Base-by-base conservation (phyloP, 2,888 invertebrate genomes). In the Criorhina ranunculi region DNA sequence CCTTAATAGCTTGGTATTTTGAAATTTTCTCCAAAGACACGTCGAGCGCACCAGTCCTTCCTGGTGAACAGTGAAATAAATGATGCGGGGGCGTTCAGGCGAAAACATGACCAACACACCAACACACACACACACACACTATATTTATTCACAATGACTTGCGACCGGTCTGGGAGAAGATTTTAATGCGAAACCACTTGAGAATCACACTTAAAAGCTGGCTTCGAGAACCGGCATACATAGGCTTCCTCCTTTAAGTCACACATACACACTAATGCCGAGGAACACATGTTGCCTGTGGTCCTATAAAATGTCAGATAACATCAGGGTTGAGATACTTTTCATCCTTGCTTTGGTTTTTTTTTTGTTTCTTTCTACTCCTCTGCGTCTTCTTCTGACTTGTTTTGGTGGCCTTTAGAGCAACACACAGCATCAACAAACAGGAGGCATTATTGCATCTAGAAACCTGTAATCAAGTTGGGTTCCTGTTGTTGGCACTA, bases 391-490 rank as follows among this genome's bases (percentile, higher is more conserved):
- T 11, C 33, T 2, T 33, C 9, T 59, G 46, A 8, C 6, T 29
- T 42, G 33, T 42, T 17, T 17, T 62, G 42, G 17, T 37, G 51
- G 76, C 77, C 33, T 73, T 7, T 4, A 72, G 64, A 49, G 78
- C 76, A 70, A 57, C n/a, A n/a, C n/a, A n/a, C 55, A 64, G 55
- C 55, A 44, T 55, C 33, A 46, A 33, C 55, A 37, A 70, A 78
- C 78, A 64, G 62, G 57, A 79, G 78, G 51, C 57, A 66, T 64
- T 79, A 62, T 64, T 72, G 57, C 78, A 72, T 79, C 51, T 79
- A 33, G 70, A 79, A 66, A 59, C 49, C 46, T 55, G 70, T 79
- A 72, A 79, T 64, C 64, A 72, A 79, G 70, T 70, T 70, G 62
- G 33, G 46, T 70, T 64, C 42, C 60, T 62, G 40, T 75, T 29